Base-by-base conservation (phyloP, 2,113 vertebrate genomes). In the Corythornis cristatus region DNA sequence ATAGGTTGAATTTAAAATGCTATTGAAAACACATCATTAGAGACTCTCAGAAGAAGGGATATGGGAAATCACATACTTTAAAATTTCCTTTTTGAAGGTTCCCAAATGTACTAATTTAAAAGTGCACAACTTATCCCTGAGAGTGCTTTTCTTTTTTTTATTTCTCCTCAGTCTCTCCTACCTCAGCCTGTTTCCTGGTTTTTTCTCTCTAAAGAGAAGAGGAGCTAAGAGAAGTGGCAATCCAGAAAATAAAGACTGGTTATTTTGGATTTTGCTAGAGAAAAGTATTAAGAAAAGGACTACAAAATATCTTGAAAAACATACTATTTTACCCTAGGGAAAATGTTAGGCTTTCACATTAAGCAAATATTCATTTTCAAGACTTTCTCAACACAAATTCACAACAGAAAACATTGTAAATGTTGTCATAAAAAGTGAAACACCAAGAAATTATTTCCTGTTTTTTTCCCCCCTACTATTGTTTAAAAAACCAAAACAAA, bases 11-110 rank as follows among this genome's bases (percentile, higher is more conserved):
- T 93, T 91, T 80, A 40, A 96, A 93, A 88, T 35, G 46, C 51
- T 86, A 62, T 80, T 83, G 83, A 91, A 96, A 83, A 91, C 46
- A 77, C 23, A 40, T 56, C 56, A 74, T 71, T 70, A 86, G 88
- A 93, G 76, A 88, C 76, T 89, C 46, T 70, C 79, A 88, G 68
- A 86, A 83, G 60, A 70, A 89, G 91, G 9, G 64, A 83, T 64
- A 43, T 89, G 90, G 85, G 85, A 95, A 91, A 96, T 90, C 76
- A 83, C 28, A 20, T 21, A 66, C 28, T 93, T 64, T 37, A 89
- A 88, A 29, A 64, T 86, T 93, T 89, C 68, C 28, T 86, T 93
- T 91, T 42, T 70, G 25, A 88, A 87, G 23, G 33, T 58, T 96
- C 86, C 85, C 67, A 86, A 11, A 80, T 56, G 79, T 35, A 80